A percentile compares a stretch with the other conserved stretches of the same genome.
These are phyloP conservation scores for Bombus huntii DNA, from an alignment of 1,140 invertebrate species.

Conservation along the genomic window DNA sequence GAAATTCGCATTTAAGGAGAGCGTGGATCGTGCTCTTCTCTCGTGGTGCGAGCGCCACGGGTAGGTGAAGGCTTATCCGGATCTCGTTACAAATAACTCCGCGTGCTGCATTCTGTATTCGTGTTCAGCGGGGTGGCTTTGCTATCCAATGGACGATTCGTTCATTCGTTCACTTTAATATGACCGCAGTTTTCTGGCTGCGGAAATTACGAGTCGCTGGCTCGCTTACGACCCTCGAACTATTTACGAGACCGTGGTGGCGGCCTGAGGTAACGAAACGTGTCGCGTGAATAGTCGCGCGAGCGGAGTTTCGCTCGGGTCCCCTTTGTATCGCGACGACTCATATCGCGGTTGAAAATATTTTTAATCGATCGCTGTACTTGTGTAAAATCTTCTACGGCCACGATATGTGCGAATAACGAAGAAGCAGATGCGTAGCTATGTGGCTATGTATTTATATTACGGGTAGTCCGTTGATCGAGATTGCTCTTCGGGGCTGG, in stretches of 20 bases:
- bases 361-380: slow-evolving; percentile 7
- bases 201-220: slow-evolving; percentile 24
- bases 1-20: slow-evolving; percentile 49
- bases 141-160: not conserved
- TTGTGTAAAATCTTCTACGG: no score
- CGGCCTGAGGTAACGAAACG: slow-evolving; percentile 29
- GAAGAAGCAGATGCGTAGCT: not conserved
- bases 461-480: no score
- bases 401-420: not conserved
- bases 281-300: slow-evolving; percentile 15
- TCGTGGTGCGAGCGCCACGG: not conserved
- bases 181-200: slow-evolving; percentile 4
- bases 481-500: no score
- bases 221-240: not conserved
- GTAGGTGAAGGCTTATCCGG: slow-evolving; percentile 17
- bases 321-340: not conserved
- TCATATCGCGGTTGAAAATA: not conserved
- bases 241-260: slow-evolving; percentile 36
- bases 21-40: not conserved
- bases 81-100: slow-evolving; percentile 39
- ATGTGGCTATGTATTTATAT: not conserved
- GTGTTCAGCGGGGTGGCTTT: slow-evolving; percentile 30
- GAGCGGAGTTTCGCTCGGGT: not conserved
- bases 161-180: slow-evolving; percentile 20
- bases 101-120: slow-evolving; percentile 38